phyloP scores from a whole-genome alignment of 2,888 invertebrate species.

The Thalpophila matura region DNA sequence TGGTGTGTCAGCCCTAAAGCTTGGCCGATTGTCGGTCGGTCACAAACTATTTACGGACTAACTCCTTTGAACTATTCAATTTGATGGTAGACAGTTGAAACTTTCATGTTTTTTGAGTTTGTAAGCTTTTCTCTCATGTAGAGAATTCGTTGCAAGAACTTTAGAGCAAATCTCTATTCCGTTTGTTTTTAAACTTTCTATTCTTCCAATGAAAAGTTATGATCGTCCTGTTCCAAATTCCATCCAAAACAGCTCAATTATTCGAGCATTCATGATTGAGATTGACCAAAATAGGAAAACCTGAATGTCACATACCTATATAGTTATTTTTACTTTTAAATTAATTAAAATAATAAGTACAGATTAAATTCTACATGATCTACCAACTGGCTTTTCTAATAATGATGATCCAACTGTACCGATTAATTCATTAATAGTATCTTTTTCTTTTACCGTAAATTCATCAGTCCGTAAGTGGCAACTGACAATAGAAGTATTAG shows the following conservation, averaged over 20 bases:
- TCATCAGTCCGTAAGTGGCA: not conserved
- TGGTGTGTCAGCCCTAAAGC: slow-evolving; percentile 42
- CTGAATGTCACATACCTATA: too few species aligned
- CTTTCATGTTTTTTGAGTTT: slow-evolving; percentile 52
- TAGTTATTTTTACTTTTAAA: too few species aligned
- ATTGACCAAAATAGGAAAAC: too few species aligned
- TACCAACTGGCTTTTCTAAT: too few species aligned
- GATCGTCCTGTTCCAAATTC: not conserved
- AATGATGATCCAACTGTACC: not conserved
- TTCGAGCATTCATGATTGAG: not conserved
- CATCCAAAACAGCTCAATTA: not conserved
- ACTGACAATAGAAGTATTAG: slow-evolving; percentile 11
- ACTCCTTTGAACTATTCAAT: slow-evolving; percentile 64
- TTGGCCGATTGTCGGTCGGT: slow-evolving; percentile 54
- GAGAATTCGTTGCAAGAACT: slow-evolving; percentile 21
- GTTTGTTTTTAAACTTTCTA: not conserved
- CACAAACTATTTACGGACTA: slow-evolving; percentile 63
- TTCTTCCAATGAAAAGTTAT: not conserved
- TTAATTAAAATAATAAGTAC: too few species aligned
- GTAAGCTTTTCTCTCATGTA: slow-evolving; percentile 20
- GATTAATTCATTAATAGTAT: slow-evolving; percentile 3
- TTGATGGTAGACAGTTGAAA: slow-evolving; percentile 57
- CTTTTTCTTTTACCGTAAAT: slow-evolving; percentile 1
- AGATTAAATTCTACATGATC: too few species aligned
- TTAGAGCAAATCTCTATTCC: not conserved